Evolutionary conservation across 2,888 invertebrate genomes (phyloP), one percentile per base, ranked within the genome.

Genomic region (Eueremaeus valkanovi): DNA sequence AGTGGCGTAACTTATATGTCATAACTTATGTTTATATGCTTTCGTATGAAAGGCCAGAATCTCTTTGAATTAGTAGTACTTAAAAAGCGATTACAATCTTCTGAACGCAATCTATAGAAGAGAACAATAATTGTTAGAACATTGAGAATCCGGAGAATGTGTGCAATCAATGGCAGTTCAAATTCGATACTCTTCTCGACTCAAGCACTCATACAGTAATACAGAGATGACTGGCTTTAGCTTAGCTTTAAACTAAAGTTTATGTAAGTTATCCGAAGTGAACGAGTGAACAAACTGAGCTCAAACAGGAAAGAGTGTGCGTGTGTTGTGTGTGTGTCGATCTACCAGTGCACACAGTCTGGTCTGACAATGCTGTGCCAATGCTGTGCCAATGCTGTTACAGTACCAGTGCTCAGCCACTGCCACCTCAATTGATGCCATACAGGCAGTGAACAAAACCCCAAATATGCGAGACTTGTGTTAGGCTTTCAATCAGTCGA

Each of bases 231-330:
- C 58, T 40, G 13, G 18, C 21, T n/a, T n/a, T n/a, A n/a, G n/a
- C n/a, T n/a, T n/a, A n/a, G n/a, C n/a, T n/a, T n/a, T n/a, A n/a
- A n/a, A n/a, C n/a, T n/a, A n/a, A n/a, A 66, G 66, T 66, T 36
- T 66, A 40, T 66, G 40, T 33, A 63, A 66, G 27, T 29, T 58
- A 58, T 45, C 1, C 1, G 9, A 31, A 55, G 55, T 27, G 11
- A 27, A 58, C 18, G 29, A 66, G 66, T 66, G 66, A 66, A 66
- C 66, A 66, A 63, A 66, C 66, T n/a, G n/a, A n/a, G n/a, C n/a
- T 24, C 40, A 21, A 66, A 66, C 40, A 63, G 66, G 66, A 66
- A 66, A 40, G 66, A 66, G 66, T 40, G 66, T 66, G 66, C 66
- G 66, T 66, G 66, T 63, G 63, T 51, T 18, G n/a, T 45, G 45